Evolutionary conservation across 2,797 vertebrate species (phyloP).

Genomic region (Danio albolineatus): DNA sequence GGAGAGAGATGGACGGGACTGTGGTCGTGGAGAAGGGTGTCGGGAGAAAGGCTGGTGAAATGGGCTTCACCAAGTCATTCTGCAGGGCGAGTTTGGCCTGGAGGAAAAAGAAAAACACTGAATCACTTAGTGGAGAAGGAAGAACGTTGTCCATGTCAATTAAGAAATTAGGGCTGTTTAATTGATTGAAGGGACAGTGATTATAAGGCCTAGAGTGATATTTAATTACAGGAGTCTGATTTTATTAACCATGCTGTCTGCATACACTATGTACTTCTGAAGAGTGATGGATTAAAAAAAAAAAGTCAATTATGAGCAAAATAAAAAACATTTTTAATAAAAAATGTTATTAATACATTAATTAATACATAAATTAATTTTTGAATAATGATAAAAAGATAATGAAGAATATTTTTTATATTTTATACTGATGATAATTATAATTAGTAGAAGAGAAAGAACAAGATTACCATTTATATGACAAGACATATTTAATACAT

Average conservation of each 20-base stretch:
- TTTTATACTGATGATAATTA: background rate
- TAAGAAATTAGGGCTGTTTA: background rate
- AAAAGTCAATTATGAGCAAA: background rate
- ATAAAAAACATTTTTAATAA: too few relatives aligned
- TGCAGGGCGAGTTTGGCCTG: constrained; percentile 90
- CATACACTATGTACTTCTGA: background rate
- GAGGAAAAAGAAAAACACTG: background rate
- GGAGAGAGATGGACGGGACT: constrained; percentile 82
- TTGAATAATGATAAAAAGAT: too few relatives aligned
- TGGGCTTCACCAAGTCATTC: constrained; percentile 88
- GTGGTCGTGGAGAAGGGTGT: constrained; percentile 83
- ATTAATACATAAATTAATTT: too few relatives aligned
- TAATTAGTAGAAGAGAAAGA: too few relatives aligned
- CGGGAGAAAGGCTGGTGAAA: constrained; percentile 88
- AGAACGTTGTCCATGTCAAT: background rate
- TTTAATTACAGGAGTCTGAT: constrained; percentile 3
- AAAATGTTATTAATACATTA: too few relatives aligned
- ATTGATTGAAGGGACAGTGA: background rate
- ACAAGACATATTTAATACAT: background rate
- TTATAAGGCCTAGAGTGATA: background rate
- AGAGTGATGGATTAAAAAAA: background rate
- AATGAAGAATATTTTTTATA: background rate
- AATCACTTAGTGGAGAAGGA: background rate
- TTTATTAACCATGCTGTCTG: background rate
- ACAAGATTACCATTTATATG: background rate